Percentiles rank a stretch among this genome's conserved stretches.
Evolutionary conservation across 2,113 vertebrate species (phyloP).

Genomic region (Heliornis fulica): DNA sequence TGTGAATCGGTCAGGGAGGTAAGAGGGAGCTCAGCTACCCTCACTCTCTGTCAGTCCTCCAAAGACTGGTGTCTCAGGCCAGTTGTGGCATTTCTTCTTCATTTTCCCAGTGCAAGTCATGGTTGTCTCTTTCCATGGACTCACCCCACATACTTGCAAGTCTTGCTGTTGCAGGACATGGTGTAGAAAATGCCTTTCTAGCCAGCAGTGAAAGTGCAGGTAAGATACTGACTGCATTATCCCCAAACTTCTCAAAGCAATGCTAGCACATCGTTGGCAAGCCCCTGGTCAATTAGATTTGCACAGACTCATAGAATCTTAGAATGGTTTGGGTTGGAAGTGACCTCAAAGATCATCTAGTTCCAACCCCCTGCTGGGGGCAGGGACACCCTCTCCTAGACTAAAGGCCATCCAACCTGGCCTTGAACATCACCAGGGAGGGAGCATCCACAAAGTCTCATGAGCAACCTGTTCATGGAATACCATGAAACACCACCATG

Average conservation of each 20-base stretch:
- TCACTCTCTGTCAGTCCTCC: background rate
- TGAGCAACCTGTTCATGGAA: too few species aligned
- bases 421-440: too few species aligned
- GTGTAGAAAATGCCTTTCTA: background rate
- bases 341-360: too few species aligned
- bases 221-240: background rate
- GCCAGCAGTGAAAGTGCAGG: background rate
- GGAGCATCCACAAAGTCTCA: too few species aligned
- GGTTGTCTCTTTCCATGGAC: background rate
- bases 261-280: background rate
- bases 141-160: background rate
- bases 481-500: too few species aligned
- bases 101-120: background rate
- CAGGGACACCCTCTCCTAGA: too few species aligned
- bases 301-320: too few species aligned
- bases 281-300: background rate
- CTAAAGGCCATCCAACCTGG: too few species aligned
- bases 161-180: background rate
- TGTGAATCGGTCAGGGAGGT: background rate
- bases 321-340: too few species aligned
- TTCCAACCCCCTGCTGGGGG: too few species aligned
- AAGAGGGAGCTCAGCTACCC: background rate
- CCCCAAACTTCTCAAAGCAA: background rate
- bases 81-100: rapidly evolving
- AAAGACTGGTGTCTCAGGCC: background rate